Conservation (phyloP, 2,888 invertebrate genomes). For the Electrophaes corylata region DNA sequence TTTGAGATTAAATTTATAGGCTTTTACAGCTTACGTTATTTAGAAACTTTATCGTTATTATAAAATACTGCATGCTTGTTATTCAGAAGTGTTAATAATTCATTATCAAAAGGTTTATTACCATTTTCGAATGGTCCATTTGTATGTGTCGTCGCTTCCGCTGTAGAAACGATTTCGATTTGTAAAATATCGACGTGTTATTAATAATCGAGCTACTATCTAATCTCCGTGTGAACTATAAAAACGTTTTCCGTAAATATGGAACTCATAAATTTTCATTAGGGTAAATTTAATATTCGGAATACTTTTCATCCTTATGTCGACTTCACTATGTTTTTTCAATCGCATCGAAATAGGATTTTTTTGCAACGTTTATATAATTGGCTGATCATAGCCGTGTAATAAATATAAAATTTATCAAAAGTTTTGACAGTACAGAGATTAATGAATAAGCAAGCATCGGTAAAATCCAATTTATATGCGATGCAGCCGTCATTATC, state of each 20-base stretch:
- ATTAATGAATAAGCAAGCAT: conserved; percentile 65
- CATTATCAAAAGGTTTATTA: conserved; percentile 28
- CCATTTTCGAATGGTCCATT: conserved; percentile 28
- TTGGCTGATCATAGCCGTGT: conserved; percentile 8
- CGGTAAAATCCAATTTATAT: conserved; percentile 72
- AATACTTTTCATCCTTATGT: neutral
- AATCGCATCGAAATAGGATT: neutral
- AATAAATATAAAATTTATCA: conserved; percentile 23
- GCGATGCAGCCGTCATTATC: conserved; percentile 78
- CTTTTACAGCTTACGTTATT: conserved; percentile 26
- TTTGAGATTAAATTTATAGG: conserved; percentile 30
- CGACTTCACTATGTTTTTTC: neutral
- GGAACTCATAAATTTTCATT: conserved; percentile 43
- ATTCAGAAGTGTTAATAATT: conserved; percentile 28
- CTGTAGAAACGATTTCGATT: conserved; percentile 25
- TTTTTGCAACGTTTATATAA: neutral
- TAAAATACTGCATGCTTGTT: conserved; percentile 29
- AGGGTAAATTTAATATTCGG: conserved; percentile 16
- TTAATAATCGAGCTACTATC: conserved; percentile 25
- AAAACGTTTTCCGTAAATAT: conserved; percentile 44
- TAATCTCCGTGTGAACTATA: conserved; percentile 55
- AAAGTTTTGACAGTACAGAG: conserved; percentile 41
- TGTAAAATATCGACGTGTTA: conserved; percentile 30
- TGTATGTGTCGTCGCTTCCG: conserved; percentile 27
- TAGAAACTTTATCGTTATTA: conserved; percentile 28